A percentile compares a stretch with the other conserved stretches of the same genome.
Conservation (phyloP, 2,797 vertebrate genomes). For the Acridotheres tristis region DNA sequence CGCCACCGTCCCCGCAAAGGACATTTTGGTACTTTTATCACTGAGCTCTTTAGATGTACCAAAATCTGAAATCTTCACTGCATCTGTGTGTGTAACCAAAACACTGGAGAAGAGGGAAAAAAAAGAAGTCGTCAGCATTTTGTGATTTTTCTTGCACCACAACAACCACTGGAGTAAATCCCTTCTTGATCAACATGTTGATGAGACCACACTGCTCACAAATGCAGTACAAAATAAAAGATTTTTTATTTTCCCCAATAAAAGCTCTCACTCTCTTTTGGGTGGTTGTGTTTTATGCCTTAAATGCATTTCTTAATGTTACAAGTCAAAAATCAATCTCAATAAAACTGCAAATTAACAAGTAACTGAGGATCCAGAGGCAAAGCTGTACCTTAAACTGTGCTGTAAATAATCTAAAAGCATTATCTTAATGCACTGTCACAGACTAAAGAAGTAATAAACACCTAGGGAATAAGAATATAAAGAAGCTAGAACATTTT, state of each 20-base stretch:
- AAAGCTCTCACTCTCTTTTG: not conserved
- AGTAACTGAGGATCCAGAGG: not conserved
- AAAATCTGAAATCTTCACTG: slow-evolving; percentile 98
- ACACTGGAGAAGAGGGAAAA: slow-evolving; percentile 77
- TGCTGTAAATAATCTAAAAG: not conserved
- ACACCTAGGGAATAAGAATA: not conserved
- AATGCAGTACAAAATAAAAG: not conserved
- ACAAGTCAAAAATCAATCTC: not conserved
- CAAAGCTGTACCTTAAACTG: not conserved
- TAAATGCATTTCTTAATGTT: not conserved
- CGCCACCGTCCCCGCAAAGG: slow-evolving; percentile 96
- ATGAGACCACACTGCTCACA: not conserved
- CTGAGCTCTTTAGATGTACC: slow-evolving; percentile 98
- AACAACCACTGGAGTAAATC: not conserved
- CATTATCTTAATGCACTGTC: not conserved
- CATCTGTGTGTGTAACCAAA: slow-evolving; percentile 94
- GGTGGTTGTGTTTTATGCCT: not conserved
- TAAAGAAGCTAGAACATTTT: not conserved
- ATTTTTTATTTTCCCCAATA: not conserved
- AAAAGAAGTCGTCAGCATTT: not conserved
- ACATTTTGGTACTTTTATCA: slow-evolving; percentile 99
- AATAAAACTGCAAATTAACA: not conserved
- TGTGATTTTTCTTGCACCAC: not conserved
- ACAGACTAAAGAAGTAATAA: not conserved
- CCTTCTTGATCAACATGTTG: not conserved